Evolutionary conservation across 2,797 vertebrate species (phyloP), one percentile per base, ranked within the genome.

Genomic region (Trematomus bernacchii): DNA sequence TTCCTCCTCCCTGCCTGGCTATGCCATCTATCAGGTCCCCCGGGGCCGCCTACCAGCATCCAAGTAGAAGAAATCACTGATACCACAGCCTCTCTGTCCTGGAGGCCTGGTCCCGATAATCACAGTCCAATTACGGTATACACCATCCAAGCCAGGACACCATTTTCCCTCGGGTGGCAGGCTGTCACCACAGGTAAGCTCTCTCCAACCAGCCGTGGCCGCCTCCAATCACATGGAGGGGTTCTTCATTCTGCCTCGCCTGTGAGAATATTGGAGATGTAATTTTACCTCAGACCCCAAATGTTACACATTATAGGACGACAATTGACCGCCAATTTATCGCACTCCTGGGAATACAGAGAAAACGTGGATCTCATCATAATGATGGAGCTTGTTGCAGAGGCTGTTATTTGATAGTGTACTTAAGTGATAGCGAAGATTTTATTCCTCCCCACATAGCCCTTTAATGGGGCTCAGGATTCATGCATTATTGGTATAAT

Each of bases 131-230:
- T 99, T 92, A 99, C 96, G 1, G 95, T 95, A 85, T 98, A 97
- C 57, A 94, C 96, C 50, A 96, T 99, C 68, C 98, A 99, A 93
- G 97, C 97, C 59, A 94, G 98, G 89, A 99, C 98, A 8, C 98
- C 98, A 0, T 99, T 98, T 93, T 99, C 98, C 4, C 97, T 99
- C 83, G 98, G 98, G 77, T 99, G 98, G 98, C 98, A 99, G 91
- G 97, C 96, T 10, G 97, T 98, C 93, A 97, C 94, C 91, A 99
- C 98, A 97, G 97, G 98, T 99, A 96, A 90, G 93, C 78, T 79
- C 75, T 86, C 78, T 91, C 86, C 88, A 91, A 88, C 92, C 90
- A 89, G 88, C 89, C 82, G 69, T 90, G 83, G 82, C 80, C 80
- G 85, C 82, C 77, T 89, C 84, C 78, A 86, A 82, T 89, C 87